These are phyloP conservation scores for Okapia johnstoni DNA, from an alignment of 2,113 vertebrate genomes.

Conservation along the genomic window DNA sequence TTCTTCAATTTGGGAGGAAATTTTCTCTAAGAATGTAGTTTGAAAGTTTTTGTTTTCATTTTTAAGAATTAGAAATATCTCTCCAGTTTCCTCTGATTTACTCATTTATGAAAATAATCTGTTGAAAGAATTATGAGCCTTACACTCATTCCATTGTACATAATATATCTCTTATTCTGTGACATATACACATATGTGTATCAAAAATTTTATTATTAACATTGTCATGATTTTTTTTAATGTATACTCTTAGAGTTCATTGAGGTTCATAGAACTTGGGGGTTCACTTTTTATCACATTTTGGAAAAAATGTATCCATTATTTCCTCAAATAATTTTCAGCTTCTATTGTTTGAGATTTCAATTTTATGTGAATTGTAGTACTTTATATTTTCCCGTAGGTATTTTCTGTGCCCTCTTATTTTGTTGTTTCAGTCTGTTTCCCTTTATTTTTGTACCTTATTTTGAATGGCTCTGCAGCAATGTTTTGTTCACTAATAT, in stretches of 20 bases:
- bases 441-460: neutral
- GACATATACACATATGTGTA: neutral
- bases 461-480: neutral
- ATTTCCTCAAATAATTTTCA: neutral
- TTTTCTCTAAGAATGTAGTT: neutral
- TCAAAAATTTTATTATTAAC: neutral
- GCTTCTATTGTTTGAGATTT: neutral
- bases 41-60: neutral
- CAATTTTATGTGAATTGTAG: neutral
- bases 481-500: neutral
- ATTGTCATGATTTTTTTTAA: neutral
- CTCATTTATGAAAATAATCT: neutral
- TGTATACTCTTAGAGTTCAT: neutral
- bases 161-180: neutral
- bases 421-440: neutral
- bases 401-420: neutral
- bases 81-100: neutral
- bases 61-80: neutral
- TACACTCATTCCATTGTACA: neutral
- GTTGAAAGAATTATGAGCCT: neutral
- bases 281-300: neutral
- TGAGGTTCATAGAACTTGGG: neutral
- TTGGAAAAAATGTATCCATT: neutral
- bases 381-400: neutral
- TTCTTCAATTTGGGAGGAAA: neutral